Conservation (phyloP, 2,113 vertebrate species). For the Muscicapa adusta region DNA sequence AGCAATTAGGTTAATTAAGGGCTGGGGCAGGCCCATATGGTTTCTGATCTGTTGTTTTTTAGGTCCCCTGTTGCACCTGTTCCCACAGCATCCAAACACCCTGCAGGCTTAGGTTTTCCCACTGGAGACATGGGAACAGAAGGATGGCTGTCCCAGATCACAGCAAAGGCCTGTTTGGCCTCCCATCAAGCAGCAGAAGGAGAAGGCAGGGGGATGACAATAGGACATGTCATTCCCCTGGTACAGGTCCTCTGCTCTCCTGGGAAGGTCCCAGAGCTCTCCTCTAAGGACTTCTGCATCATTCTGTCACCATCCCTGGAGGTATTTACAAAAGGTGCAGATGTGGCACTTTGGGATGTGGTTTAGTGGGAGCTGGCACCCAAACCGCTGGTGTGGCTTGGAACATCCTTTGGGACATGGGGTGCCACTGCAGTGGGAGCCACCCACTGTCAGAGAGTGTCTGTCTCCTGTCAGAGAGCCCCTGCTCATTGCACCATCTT, state of each 20-base stretch:
- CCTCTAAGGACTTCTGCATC: not conserved
- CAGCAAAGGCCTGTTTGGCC: not conserved
- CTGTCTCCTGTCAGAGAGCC: not conserved
- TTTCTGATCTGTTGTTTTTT: slow-evolving; percentile 42
- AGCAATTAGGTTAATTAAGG: slow-evolving; percentile 54
- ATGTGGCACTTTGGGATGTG: fast-evolving
- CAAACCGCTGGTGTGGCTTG: not conserved
- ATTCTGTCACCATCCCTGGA: not conserved
- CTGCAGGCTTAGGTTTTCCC: not conserved
- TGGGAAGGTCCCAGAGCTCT: not conserved
- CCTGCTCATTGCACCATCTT: not conserved
- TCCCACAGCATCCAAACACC: not conserved
- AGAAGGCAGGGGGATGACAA: not conserved
- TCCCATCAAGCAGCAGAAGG: not conserved
- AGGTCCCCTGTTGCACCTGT: slow-evolving; percentile 13
- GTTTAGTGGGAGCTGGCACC: not conserved
- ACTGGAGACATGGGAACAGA: not conserved
- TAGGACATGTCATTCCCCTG: not conserved
- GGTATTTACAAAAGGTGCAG: not conserved
- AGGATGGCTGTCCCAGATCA: not conserved
- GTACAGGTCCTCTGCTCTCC: not conserved
- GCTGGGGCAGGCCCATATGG: slow-evolving; percentile 34
- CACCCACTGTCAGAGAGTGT: not conserved
- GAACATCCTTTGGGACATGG: not conserved
- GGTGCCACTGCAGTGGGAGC: not conserved